These are phyloP conservation scores for Porites rus DNA, from an alignment of 92 coral and sea anemone species.

Conservation along the genomic window DNA sequence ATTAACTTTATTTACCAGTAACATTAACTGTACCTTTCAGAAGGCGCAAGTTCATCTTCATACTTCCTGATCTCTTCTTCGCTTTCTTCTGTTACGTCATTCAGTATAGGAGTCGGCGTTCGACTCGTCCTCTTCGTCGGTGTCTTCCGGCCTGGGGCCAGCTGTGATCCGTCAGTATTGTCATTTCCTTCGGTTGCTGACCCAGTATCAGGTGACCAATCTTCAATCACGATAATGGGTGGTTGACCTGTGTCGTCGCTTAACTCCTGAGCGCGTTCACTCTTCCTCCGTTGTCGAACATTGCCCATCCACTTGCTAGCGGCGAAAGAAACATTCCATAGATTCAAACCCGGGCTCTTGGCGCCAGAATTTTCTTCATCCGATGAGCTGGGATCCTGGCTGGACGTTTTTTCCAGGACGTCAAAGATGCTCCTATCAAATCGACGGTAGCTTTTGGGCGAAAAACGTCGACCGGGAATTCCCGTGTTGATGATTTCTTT, in stretches of 20 bases:
- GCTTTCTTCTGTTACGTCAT: constrained; percentile 78
- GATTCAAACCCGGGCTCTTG: constrained; percentile 39
- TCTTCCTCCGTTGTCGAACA: constrained; percentile 47
- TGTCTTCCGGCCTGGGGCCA: constrained; percentile 4
- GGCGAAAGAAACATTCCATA: constrained; percentile 81
- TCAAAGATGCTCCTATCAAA: constrained; percentile 89
- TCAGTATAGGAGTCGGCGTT: constrained; percentile 74
- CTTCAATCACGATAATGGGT: constrained; percentile 95
- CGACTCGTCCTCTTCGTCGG: constrained; percentile 42
- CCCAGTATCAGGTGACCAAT: constrained; percentile 60
- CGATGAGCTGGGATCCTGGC: constrained; percentile 30
- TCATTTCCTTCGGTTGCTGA: constrained; percentile 21
- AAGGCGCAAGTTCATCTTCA: constrained; percentile 72
- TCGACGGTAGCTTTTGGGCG: constrained; percentile 74
- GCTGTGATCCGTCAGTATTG: constrained; percentile 10
- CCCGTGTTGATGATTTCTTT: constrained; percentile 96
- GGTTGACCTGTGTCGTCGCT: constrained; percentile 54
- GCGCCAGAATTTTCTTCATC: constrained; percentile 28
- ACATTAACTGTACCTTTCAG: constrained; percentile 25
- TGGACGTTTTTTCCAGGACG: constrained; percentile 64
- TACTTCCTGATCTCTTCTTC: constrained; percentile 80
- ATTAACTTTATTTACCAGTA: too few species aligned
- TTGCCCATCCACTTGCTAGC: constrained; percentile 80
- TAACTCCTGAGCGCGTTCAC: constrained; percentile 10
- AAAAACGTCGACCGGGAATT: constrained; percentile 72